These are phyloP conservation scores for Meriones psammophilus DNA, from an alignment of 2,797 vertebrate genomes.

Conservation along the genomic window DNA sequence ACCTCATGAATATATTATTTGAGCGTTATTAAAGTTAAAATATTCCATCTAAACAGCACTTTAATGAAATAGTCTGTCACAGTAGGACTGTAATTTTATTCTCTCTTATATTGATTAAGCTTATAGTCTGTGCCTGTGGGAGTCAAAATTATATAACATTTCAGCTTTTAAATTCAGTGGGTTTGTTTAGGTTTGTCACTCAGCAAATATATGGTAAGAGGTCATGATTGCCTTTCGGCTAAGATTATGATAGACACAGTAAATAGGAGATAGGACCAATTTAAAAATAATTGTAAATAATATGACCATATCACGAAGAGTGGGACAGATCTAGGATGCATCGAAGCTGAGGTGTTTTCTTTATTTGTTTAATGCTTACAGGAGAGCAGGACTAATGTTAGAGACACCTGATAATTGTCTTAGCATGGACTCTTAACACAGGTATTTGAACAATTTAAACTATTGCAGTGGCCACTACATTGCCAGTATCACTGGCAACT, in stretches of 20 bases:
- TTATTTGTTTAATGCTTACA: background rate
- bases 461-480: background rate
- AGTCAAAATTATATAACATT: conserved; percentile 1
- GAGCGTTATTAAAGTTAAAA: conserved; percentile 27
- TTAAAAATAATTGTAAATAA: background rate
- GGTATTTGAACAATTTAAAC: background rate
- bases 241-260: background rate
- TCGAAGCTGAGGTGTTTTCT: background rate
- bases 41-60: background rate
- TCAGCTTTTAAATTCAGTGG: conserved; percentile 16
- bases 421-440: background rate
- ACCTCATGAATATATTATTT: conserved; percentile 18
- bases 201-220: background rate
- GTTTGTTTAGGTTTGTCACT: background rate
- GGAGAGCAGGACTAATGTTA: background rate
- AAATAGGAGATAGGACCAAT: background rate
- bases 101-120: background rate
- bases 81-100: background rate
- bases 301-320: background rate
- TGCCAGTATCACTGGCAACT: background rate
- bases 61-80: background rate
- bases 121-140: background rate
- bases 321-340: background rate
- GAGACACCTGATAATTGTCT: background rate
- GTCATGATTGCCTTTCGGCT: background rate